Conservation (phyloP, 2,888 invertebrate genomes). For the Dynastes maya region DNA sequence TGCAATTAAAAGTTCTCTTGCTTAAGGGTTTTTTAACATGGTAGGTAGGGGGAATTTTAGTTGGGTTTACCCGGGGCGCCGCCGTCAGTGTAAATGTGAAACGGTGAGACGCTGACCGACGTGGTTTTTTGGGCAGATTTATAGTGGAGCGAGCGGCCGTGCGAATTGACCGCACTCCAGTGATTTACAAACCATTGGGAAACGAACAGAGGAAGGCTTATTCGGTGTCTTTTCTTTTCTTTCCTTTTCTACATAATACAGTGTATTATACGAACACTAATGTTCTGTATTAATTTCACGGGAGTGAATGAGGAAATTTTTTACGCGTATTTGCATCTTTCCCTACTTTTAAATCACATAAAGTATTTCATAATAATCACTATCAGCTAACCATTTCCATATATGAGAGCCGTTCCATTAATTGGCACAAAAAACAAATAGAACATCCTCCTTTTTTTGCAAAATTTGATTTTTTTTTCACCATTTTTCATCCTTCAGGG, state of each 20-base stretch:
- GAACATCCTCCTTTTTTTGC: too few relatives aligned
- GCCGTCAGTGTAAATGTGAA: constrained; percentile 57
- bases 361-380: too few relatives aligned
- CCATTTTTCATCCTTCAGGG: too few relatives aligned
- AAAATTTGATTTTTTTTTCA: too few relatives aligned
- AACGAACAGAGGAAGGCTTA: constrained; percentile 44
- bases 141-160: constrained; percentile 62
- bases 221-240: constrained; percentile 47
- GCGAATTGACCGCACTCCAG: constrained; percentile 60
- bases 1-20: constrained; percentile 15
- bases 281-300: constrained; percentile 15
- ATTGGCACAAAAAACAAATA: too few relatives aligned
- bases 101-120: constrained; percentile 65
- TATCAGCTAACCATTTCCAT: too few relatives aligned
- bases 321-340: neutral
- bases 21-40: constrained; percentile 11
- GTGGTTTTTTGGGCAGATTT: constrained; percentile 68
- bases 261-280: constrained; percentile 32
- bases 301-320: neutral
- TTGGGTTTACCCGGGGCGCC: too few relatives aligned
- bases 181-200: constrained; percentile 63
- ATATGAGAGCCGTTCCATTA: too few relatives aligned
- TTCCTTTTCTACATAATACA: constrained; percentile 26
- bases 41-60: constrained; percentile 55
- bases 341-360: too few relatives aligned